These are phyloP conservation scores for Cyclina sinensis DNA, from an alignment of 1,140 invertebrate species.

Conservation along the genomic window DNA sequence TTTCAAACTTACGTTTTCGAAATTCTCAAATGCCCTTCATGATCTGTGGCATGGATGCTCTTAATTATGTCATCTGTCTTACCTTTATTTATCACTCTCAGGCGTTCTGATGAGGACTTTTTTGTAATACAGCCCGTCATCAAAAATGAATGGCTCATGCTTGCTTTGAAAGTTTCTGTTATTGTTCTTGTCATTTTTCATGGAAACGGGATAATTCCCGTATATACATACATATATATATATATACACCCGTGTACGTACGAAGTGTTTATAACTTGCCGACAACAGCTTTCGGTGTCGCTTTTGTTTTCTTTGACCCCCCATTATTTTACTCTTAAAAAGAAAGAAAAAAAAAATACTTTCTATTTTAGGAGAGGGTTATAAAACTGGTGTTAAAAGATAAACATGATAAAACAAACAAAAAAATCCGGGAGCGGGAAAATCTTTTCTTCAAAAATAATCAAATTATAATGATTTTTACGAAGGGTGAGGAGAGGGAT, in stretches of 20 bases:
- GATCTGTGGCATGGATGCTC: conserved; percentile 26
- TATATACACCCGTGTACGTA: conserved; percentile 22
- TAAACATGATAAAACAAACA: too few species aligned
- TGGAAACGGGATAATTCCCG: conserved; percentile 18
- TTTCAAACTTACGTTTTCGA: conserved; percentile 29
- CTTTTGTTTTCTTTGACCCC: too few species aligned
- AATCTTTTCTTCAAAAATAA: too few species aligned
- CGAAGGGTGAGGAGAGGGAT: too few species aligned
- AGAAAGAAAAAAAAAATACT: too few species aligned
- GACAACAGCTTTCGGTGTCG: conserved; percentile 11
- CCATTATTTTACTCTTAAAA: too few species aligned
- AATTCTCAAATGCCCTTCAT: conserved; percentile 29
- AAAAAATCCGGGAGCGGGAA: too few species aligned
- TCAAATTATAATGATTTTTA: too few species aligned
- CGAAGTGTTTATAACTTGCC: conserved; percentile 30
- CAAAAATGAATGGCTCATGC: too few species aligned
- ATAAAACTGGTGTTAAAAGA: too few species aligned
- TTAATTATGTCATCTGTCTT: conserved; percentile 13
- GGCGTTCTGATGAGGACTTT: conserved; percentile 35
- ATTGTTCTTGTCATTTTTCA: background rate
- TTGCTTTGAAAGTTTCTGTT: too few species aligned
- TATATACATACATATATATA: background rate
- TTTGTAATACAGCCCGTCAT: conserved; percentile 33
- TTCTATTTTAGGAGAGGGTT: too few species aligned
- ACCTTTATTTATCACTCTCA: conserved; percentile 23